A percentile compares a stretch with the other conserved stretches of the same genome.
phyloP scores from a whole-genome alignment of 2,888 invertebrate species.

The Nemotelus pantherinus region DNA sequence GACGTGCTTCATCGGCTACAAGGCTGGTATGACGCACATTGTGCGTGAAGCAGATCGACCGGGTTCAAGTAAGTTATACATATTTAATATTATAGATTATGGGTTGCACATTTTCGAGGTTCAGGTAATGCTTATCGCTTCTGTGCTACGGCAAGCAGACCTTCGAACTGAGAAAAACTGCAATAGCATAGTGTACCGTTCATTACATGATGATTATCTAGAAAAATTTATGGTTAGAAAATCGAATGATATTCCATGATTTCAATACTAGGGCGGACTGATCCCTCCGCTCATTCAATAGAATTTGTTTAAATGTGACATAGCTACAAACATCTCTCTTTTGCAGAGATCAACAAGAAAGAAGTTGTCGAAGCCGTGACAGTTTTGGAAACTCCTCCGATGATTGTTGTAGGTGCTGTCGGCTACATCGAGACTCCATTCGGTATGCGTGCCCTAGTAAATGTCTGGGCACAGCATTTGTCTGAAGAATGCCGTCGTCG shows the following conservation, averaged over 20 bases:
- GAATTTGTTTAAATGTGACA: background rate
- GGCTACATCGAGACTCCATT: constrained; percentile 99
- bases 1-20: constrained; percentile 97
- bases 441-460: constrained; percentile 93
- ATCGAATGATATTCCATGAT: constrained; percentile 57
- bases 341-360: constrained; percentile 97
- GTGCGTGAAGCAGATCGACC: constrained; percentile 98
- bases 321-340: background rate
- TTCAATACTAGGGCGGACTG: constrained; percentile 67
- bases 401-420: constrained; percentile 96
- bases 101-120: no score
- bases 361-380: constrained; percentile 99
- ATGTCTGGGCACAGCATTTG: constrained; percentile 98
- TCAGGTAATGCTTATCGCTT: no score
- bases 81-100: background rate
- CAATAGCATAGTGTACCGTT: no score
- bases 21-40: constrained; percentile 99
- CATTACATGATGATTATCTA: no score
- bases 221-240: constrained; percentile 50
- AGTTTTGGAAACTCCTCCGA: constrained; percentile 96
- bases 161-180: no score
- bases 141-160: no score
- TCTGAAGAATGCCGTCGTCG: constrained; percentile 98
- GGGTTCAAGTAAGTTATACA: constrained; percentile 88
- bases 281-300: constrained; percentile 49